These are phyloP conservation scores for Phoeniculus purpureus DNA, from an alignment of 2,797 vertebrate genomes.

Conservation along the genomic window DNA sequence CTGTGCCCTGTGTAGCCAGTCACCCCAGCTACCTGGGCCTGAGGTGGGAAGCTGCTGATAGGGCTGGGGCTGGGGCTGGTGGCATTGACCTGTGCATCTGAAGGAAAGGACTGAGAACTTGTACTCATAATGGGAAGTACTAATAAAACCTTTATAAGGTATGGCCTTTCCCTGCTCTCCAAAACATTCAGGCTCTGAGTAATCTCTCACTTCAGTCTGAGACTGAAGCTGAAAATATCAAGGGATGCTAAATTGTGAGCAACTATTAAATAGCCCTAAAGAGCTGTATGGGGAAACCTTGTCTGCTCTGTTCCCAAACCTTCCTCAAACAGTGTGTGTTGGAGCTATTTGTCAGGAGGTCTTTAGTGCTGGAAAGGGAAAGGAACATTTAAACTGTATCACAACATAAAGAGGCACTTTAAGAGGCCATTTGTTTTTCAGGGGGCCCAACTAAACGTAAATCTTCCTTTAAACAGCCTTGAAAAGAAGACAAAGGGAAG, in stretches of 20 bases:
- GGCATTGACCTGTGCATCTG: neutral
- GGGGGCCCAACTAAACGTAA: constrained; percentile 18
- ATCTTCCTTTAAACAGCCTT: constrained; percentile 35
- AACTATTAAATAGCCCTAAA: constrained; percentile 36
- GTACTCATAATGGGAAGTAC: neutral
- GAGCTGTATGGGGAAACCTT: neutral
- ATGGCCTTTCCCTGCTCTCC: neutral
- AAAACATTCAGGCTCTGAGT: neutral
- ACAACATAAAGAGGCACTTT: constrained; percentile 29
- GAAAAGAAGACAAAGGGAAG: neutral
- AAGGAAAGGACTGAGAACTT: neutral
- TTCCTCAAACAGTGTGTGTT: neutral
- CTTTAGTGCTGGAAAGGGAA: constrained; percentile 7
- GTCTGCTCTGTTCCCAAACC: neutral
- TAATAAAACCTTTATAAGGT: neutral
- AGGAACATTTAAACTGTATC: constrained; percentile 11
- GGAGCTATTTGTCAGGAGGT: constrained; percentile 32
- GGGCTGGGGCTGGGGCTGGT: neutral
- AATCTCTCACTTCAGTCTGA: constrained; percentile 34
- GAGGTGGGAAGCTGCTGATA: neutral
- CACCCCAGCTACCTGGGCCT: neutral
- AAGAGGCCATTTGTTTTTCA: constrained; percentile 34
- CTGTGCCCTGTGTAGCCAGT: neutral
- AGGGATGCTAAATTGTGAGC: constrained; percentile 24
- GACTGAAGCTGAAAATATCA: constrained; percentile 32